Evolutionary conservation across 2,113 vertebrate species (phyloP).

Genomic region (Megaptera novaeangliae): DNA sequence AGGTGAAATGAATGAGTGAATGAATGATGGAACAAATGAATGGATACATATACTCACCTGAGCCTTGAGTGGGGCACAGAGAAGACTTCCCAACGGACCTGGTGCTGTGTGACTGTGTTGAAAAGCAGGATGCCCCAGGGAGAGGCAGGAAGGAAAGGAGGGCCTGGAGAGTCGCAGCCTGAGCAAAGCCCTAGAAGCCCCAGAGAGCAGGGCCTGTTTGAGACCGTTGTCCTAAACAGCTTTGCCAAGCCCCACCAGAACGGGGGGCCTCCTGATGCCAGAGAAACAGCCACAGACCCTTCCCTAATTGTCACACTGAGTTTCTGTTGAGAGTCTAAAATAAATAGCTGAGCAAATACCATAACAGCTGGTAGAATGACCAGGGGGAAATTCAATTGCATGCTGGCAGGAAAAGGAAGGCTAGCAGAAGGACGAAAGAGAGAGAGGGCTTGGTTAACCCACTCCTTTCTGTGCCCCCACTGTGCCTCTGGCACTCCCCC

Average conservation of each 20-base stretch:
- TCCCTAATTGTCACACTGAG: background rate
- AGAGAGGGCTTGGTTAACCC: background rate
- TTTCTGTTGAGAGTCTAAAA: background rate
- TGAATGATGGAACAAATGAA: background rate
- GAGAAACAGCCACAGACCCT: background rate
- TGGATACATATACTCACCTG: background rate
- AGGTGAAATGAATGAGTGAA: background rate
- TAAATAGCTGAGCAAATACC: constrained; percentile 6
- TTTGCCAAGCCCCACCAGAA: background rate
- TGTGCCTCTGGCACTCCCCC: background rate
- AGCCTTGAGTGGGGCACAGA: background rate
- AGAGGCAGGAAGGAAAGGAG: background rate
- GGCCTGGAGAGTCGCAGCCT: background rate
- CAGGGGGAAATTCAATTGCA: background rate
- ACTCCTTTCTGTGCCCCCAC: background rate
- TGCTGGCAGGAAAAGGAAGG: background rate
- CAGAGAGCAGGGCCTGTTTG: background rate
- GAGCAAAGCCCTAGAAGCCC: background rate
- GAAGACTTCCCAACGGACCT: background rate
- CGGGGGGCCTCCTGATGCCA: background rate
- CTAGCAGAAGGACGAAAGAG: background rate
- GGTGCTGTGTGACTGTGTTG: background rate
- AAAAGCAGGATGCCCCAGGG: background rate
- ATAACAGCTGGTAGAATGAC: background rate
- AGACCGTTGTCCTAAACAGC: background rate